phyloP scores from a whole-genome alignment of 2,888 invertebrate genomes.

The Bruchidius siliquastri region DNA sequence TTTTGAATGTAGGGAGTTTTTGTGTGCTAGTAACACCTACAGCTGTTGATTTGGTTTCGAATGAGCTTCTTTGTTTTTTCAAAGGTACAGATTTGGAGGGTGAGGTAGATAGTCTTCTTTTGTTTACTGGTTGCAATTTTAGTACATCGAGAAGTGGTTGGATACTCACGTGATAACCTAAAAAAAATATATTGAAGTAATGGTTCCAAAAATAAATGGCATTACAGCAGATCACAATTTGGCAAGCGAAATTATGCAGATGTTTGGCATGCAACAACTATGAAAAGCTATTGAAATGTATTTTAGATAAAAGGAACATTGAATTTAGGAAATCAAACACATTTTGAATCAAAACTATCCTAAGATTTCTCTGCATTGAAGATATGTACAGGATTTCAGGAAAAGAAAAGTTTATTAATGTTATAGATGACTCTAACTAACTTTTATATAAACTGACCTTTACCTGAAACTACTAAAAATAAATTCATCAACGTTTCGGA shows the following conservation, averaged over 20 bases:
- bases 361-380: no score
- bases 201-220: background rate
- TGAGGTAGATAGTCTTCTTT: background rate
- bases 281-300: no score
- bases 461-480: no score
- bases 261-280: no score
- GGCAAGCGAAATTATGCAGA: background rate
- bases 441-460: no score
- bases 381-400: no score
- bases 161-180: background rate
- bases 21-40: background rate
- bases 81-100: background rate
- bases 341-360: no score
- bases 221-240: background rate
- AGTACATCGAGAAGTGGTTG: background rate
- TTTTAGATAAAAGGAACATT: no score
- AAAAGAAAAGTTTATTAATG: no score
- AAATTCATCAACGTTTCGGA: no score
- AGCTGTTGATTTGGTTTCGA: background rate
- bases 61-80: background rate
- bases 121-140: background rate
- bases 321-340: no score
- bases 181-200: background rate
- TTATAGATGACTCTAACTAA: no score
- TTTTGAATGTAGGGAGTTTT: background rate